A percentile compares a stretch with the other conserved stretches of the same genome.
Evolutionary conservation across 2,888 invertebrate species (phyloP).

Genomic region (Mellilla xanthometata): DNA sequence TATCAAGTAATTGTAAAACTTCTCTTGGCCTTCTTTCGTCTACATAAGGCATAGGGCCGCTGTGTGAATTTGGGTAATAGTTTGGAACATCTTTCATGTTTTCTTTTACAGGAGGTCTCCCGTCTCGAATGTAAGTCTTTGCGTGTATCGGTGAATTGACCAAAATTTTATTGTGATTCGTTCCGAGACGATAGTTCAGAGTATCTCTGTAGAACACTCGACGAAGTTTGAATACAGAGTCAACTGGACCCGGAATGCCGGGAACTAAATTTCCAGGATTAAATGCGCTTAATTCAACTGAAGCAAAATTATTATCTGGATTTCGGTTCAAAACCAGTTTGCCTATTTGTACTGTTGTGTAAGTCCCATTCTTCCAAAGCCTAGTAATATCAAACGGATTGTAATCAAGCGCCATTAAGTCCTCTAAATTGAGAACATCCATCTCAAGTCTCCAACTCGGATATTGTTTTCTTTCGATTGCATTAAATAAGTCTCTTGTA

Average conservation of each 20-base stretch:
- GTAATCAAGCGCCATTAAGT: constrained; percentile 46
- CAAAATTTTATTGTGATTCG: constrained; percentile 52
- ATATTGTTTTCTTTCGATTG: constrained; percentile 23
- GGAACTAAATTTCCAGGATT: constrained; percentile 62
- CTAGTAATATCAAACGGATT: constrained; percentile 59
- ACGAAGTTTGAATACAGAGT: constrained; percentile 51
- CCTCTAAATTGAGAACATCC: constrained; percentile 48
- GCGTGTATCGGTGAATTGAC: constrained; percentile 53
- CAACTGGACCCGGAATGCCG: constrained; percentile 60
- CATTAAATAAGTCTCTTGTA: constrained; percentile 86
- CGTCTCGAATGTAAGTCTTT: constrained; percentile 54
- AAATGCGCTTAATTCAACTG: constrained; percentile 50
- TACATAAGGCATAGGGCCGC: constrained; percentile 88
- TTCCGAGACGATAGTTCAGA: constrained; percentile 57
- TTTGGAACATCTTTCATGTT: constrained; percentile 95
- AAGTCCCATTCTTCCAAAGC: constrained; percentile 62
- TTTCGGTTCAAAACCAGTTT: constrained; percentile 50
- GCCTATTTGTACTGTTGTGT: constrained; percentile 50
- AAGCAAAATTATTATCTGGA: constrained; percentile 51
- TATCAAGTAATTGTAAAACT: constrained; percentile 14
- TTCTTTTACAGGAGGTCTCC: constrained; percentile 85
- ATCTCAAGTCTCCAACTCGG: constrained; percentile 61
- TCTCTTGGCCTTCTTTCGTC: constrained; percentile 51
- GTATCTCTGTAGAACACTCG: constrained; percentile 51
- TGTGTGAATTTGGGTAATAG: constrained; percentile 96